Percentiles rank a stretch among this genome's conserved stretches.
Conservation (phyloP, 2,113 vertebrate genomes). For the Proterorhinus semilunaris region DNA sequence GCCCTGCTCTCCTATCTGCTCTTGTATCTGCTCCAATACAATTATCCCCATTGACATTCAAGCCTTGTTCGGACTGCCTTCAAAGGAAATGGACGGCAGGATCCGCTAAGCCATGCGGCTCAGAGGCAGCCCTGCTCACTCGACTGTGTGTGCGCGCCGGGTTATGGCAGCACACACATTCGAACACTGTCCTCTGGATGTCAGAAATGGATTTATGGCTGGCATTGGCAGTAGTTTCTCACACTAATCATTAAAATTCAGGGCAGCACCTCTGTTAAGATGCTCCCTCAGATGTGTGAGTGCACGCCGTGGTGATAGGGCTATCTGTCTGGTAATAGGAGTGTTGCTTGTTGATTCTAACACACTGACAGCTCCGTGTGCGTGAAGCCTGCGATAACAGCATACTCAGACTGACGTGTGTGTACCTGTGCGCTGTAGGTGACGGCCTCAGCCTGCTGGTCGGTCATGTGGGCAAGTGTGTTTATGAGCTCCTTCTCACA, state of each 20-base stretch:
- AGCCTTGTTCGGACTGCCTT: slow-evolving; percentile 56
- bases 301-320: slow-evolving; percentile 17
- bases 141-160: slow-evolving; percentile 31
- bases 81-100: slow-evolving; percentile 63
- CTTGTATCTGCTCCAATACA: slow-evolving; percentile 69
- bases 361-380: slow-evolving; percentile 39
- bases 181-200: slow-evolving; percentile 41
- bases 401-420: slow-evolving; percentile 22
- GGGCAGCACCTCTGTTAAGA: slow-evolving; percentile 20
- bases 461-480: slow-evolving; percentile 87
- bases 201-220: slow-evolving; percentile 60
- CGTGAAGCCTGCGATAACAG: slow-evolving; percentile 44
- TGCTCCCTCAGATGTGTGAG: neutral
- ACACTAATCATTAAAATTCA: slow-evolving; percentile 65
- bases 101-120: slow-evolving; percentile 63
- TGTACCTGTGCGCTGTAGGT: slow-evolving; percentile 94
- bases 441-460: slow-evolving; percentile 91
- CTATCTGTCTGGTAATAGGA: slow-evolving; percentile 43
- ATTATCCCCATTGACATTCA: slow-evolving; percentile 76
- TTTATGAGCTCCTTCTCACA: slow-evolving; percentile 94
- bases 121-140: slow-evolving; percentile 48
- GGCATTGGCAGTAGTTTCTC: slow-evolving; percentile 55
- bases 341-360: slow-evolving; percentile 36
- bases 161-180: slow-evolving; percentile 24
- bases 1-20: slow-evolving; percentile 60